Evolutionary conservation across 2,888 invertebrate genomes (phyloP).

Genomic region (Lochmaea capreae): DNA sequence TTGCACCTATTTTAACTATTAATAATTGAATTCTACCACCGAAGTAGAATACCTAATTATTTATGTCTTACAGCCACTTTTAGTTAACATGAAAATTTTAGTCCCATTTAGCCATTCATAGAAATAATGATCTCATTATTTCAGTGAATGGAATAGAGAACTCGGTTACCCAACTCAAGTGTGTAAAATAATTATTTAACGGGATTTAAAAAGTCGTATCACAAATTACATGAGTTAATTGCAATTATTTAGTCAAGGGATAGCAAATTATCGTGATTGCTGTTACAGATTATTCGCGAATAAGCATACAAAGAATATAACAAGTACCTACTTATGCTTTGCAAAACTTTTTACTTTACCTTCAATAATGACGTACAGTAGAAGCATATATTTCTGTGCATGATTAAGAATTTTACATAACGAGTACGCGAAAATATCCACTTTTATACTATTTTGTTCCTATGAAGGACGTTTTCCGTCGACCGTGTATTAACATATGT

Average conservation of each 20-base stretch:
- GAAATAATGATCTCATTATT: constrained; percentile 19
- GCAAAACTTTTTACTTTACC: neutral
- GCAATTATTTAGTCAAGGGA: constrained; percentile 1
- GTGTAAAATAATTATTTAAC: constrained; percentile 13
- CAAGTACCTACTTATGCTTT: neutral
- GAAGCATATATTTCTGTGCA: neutral
- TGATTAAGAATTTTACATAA: neutral
- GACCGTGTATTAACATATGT: too few species aligned
- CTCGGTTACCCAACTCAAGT: constrained; percentile 12
- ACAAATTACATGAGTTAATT: neutral
- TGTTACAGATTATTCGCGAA: neutral
- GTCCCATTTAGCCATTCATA: constrained; percentile 4
- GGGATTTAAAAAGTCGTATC: neutral
- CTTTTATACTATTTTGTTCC: too few species aligned
- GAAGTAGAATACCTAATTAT: neutral
- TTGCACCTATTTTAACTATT: neutral
- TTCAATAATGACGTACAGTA: neutral
- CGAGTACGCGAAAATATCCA: neutral
- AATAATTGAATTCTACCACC: neutral
- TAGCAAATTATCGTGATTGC: neutral
- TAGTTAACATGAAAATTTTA: neutral
- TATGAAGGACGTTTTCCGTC: too few species aligned
- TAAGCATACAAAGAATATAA: neutral
- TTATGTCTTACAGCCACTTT: too few species aligned
- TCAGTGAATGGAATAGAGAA: neutral